Conservation (phyloP, 1,140 invertebrate genomes). For the Kradibia gibbosae region DNA sequence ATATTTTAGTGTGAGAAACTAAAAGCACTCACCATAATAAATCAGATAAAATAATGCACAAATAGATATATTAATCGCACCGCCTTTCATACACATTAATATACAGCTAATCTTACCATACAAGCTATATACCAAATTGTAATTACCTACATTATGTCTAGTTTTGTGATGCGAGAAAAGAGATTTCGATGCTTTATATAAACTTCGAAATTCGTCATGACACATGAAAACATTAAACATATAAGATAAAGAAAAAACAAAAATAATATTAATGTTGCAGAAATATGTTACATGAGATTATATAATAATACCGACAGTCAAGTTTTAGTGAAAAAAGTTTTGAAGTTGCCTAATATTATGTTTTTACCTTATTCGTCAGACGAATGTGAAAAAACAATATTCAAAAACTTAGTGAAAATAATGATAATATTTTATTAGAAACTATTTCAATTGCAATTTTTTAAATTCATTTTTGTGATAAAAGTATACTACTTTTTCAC, state of each 20-base stretch:
- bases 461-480: not conserved
- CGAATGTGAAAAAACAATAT: not conserved
- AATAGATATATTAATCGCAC: slow-evolving; percentile 26
- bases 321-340: not conserved
- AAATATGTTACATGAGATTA: slow-evolving; percentile 39
- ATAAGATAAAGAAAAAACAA: not conserved
- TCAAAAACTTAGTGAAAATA: not conserved
- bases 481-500: not conserved
- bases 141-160: slow-evolving; percentile 7
- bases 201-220: not conserved
- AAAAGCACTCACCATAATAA: not conserved
- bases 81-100: slow-evolving; percentile 38
- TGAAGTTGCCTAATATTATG: not conserved
- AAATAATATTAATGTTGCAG: slow-evolving; percentile 6
- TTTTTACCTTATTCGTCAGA: not conserved
- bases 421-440: not conserved
- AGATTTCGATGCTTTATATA: slow-evolving; percentile 37
- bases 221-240: slow-evolving; percentile 12
- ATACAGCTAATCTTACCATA: slow-evolving; percentile 12
- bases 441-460: not conserved
- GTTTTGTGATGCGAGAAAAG: not conserved
- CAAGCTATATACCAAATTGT: slow-evolving; percentile 48
- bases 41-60: slow-evolving; percentile 27
- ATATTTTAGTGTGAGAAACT: not conserved
- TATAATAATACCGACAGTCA: slow-evolving; percentile 51